phyloP scores from a whole-genome alignment of 2,113 vertebrate genomes.

The Hipposideros armiger region DNA sequence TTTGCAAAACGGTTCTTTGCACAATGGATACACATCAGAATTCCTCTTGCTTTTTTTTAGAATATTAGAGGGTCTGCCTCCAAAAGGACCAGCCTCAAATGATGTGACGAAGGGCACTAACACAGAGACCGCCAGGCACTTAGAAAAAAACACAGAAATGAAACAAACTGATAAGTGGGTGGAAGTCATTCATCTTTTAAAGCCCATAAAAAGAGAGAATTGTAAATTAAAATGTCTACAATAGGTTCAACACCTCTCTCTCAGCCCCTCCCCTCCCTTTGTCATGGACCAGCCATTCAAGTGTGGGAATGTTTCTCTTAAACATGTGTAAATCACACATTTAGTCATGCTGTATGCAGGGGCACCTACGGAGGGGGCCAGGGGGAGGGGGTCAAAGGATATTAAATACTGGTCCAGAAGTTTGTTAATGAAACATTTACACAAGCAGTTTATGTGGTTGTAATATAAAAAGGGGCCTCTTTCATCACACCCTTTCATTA shows the following conservation, averaged over 20 bases:
- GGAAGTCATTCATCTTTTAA: constrained; percentile 81
- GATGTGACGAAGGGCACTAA: constrained; percentile 57
- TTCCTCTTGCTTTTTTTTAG: constrained; percentile 61
- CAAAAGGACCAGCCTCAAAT: constrained; percentile 63
- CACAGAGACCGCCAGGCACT: not conserved
- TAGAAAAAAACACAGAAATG: constrained; percentile 70
- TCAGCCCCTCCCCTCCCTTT: constrained; percentile 52
- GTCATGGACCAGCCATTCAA: constrained; percentile 76
- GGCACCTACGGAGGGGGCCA: not conserved
- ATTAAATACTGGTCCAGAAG: constrained; percentile 82
- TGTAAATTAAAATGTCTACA: constrained; percentile 85
- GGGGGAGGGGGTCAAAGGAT: constrained; percentile 65
- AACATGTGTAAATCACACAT: constrained; percentile 86
- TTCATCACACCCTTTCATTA: constrained; percentile 88
- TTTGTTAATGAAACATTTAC: constrained; percentile 91
- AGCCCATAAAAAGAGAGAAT: constrained; percentile 65
- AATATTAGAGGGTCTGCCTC: constrained; percentile 68
- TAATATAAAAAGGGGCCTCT: constrained; percentile 87
- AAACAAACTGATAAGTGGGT: constrained; percentile 71
- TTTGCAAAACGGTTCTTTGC: constrained; percentile 53
- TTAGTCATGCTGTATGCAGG: constrained; percentile 56
- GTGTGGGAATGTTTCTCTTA: constrained; percentile 86
- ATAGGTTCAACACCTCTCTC: constrained; percentile 68
- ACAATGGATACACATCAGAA: constrained; percentile 39
- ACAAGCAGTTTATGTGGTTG: constrained; percentile 88